Evolutionary conservation across 1,140 invertebrate species (phyloP).

Genomic region (Bradysia coprophila): DNA sequence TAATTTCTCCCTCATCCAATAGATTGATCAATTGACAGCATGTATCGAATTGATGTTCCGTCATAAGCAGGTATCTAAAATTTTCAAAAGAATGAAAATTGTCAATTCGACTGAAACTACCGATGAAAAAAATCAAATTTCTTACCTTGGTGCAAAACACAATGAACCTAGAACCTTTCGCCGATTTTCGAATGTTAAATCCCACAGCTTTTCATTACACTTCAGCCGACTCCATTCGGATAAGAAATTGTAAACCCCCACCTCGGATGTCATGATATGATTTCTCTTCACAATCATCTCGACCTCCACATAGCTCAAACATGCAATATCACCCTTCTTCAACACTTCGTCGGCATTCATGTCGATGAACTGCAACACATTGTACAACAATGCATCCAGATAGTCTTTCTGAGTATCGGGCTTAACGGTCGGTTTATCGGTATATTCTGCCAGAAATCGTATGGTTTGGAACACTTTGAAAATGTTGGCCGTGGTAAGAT

Average conservation of each 20-base stretch:
- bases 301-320: conserved; percentile 20
- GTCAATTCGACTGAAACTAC: neutral
- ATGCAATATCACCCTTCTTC: conserved; percentile 12
- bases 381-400: conserved; percentile 18
- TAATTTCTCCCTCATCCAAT: conserved; percentile 14
- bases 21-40: conserved; percentile 18
- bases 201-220: conserved; percentile 16
- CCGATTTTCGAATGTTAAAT: conserved; percentile 17
- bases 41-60: conserved; percentile 13
- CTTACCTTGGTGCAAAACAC: conserved; percentile 13
- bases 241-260: conserved; percentile 18
- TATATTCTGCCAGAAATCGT: conserved; percentile 18
- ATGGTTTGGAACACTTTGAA: conserved; percentile 19
- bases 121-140: neutral
- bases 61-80: conserved; percentile 15
- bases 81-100: neutral
- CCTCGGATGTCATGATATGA: conserved; percentile 17
- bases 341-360: conserved; percentile 19
- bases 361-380: conserved; percentile 20
- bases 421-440: conserved; percentile 1
- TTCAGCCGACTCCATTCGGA: conserved; percentile 20
- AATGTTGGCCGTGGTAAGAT: conserved; percentile 16
- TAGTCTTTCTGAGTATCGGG: conserved; percentile 17
- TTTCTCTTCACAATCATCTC: conserved; percentile 19
- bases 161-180: conserved; percentile 18